Base-by-base conservation (phyloP, 2,888 invertebrate species). In the Quadriops clusia region DNA sequence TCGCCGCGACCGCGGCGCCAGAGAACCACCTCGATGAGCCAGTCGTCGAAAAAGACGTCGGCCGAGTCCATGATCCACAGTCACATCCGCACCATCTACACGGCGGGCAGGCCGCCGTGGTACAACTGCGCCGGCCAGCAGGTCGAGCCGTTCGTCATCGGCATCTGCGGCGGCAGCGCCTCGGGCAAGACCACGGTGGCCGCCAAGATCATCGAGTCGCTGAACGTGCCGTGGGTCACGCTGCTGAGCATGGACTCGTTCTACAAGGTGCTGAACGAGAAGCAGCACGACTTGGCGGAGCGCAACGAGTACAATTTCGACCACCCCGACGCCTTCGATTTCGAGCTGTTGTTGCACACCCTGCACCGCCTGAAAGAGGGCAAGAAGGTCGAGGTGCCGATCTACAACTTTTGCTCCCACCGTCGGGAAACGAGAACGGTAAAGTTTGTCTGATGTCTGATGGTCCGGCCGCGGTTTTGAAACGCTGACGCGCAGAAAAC, bases 101-200 rank as follows among this genome's bases (percentile, higher is more conserved):
- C 97, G 5, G 94, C 95, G 5, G 98, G 98, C 3, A 69, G 97
- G 30, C 97, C 97, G 18, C 97, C 98, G 10, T 98, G 98, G 98
- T 95, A 94, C 59, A 89, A 97, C 64, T 83, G 82, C 44, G 87
- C 87, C 9, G 98, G 97, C 0, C 87, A 94, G 58, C 85, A 94
- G 62, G 90, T 94, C 11, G 91, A 95, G 54, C 93, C 97, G 0
- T 95, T 97, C 63, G 84, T 98, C 37, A 97, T 98, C 53, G 97
- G 94, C 46, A 89, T 98, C 45, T 97, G 95, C 63, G 98, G 98
- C 38, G 98, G 97, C 4, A 95, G 94, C 61, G 98, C 98, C 1
- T 94, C 94, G 2, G 98, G 98, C 3, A 98, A 98, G 64, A 98
- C 98, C 1, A 97, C 97, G 1, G 97, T 95, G 1, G 95, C 98